Percentiles rank a stretch among this genome's conserved stretches.
These are phyloP conservation scores for Dendrolimus kikuchii DNA, from an alignment of 1,140 invertebrate genomes.

Conservation along the genomic window DNA sequence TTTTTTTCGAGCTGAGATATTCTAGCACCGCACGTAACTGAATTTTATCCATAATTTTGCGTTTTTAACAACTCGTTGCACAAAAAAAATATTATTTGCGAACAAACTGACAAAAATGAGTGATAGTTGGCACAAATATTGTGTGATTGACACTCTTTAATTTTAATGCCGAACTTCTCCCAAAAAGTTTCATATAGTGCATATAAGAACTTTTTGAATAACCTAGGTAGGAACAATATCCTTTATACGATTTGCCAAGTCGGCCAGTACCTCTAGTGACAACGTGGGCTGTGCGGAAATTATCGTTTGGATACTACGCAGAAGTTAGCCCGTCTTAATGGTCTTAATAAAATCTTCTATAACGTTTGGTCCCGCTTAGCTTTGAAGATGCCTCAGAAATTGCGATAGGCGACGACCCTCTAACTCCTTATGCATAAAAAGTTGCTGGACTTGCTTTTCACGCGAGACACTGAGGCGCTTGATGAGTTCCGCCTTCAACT, in stretches of 20 bases:
- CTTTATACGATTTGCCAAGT: conserved; percentile 15
- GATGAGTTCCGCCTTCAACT: conserved; percentile 17
- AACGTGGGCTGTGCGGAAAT: conserved; percentile 10
- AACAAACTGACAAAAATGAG: too few species aligned
- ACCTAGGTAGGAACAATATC: too few species aligned
- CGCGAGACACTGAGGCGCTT: conserved; percentile 13
- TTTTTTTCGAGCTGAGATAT: too few species aligned
- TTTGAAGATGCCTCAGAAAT: conserved; percentile 15
- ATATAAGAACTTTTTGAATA: too few species aligned
- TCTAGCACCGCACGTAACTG: too few species aligned
- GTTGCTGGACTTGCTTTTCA: conserved; percentile 15
- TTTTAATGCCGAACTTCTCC: too few species aligned
- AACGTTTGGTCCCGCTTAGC: conserved; percentile 14
- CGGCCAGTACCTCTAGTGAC: conserved; percentile 12
- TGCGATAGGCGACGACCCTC: conserved; percentile 16
- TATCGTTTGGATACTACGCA: conserved; percentile 12
- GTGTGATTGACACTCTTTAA: too few species aligned
- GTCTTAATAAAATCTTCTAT: conserved; percentile 11
- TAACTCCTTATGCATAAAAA: conserved; percentile 14
- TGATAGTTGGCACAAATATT: too few species aligned
- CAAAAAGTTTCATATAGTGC: too few species aligned
- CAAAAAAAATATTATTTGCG: too few species aligned
- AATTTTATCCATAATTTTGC: too few species aligned
- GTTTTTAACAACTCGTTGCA: too few species aligned
- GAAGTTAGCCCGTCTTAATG: conserved; percentile 9